Evolutionary conservation across 2,797 vertebrate genomes (phyloP).

Genomic region (Nasua narica): DNA sequence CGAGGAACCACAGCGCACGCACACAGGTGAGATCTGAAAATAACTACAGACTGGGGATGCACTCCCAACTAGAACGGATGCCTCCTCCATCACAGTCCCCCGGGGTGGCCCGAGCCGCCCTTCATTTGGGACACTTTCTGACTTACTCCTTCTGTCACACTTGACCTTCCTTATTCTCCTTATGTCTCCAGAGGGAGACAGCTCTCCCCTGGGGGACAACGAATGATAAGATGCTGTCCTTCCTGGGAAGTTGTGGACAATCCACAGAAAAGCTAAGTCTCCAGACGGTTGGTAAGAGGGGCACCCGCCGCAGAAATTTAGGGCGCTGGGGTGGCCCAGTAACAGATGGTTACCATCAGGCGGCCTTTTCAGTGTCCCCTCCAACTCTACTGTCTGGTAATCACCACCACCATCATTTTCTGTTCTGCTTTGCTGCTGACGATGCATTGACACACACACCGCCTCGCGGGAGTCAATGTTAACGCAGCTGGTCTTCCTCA

Average conservation of each 20-base stretch:
- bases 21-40: neutral
- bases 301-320: neutral
- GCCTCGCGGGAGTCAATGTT: neutral
- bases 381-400: neutral
- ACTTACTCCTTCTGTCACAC: neutral
- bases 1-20: neutral
- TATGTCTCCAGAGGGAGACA: neutral
- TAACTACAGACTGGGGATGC: fast-evolving
- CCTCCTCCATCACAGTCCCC: neutral
- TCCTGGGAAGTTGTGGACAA: neutral
- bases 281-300: neutral
- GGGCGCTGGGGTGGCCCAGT: neutral
- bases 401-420: neutral
- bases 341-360: neutral
- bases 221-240: neutral
- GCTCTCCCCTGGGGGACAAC: neutral
- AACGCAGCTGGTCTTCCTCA: neutral
- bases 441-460: fast-evolving
- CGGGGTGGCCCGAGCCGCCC: fast-evolving
- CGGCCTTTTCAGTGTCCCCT: neutral
- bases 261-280: neutral
- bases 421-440: neutral
- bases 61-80: fast-evolving
- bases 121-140: neutral
- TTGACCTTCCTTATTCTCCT: fast-evolving